These are phyloP conservation scores for Gopherus flavomarginatus DNA, from an alignment of 2,113 vertebrate species.

Conservation along the genomic window DNA sequence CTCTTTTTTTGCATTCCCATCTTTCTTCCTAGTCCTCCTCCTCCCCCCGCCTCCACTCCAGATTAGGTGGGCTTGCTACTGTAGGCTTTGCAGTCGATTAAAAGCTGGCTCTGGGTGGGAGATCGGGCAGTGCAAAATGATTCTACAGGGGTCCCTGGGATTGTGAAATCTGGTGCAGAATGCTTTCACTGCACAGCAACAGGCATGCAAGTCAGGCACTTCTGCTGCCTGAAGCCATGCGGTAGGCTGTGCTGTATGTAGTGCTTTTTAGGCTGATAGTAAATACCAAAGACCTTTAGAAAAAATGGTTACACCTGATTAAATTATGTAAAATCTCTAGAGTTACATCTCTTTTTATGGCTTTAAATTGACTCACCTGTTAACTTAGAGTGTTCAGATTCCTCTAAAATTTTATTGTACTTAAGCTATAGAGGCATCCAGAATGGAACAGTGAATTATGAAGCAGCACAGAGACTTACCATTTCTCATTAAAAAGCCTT, in stretches of 20 bases:
- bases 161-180: constrained; percentile 2
- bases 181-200: constrained; percentile 45
- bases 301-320: constrained; percentile 75
- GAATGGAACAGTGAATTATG: constrained; percentile 73
- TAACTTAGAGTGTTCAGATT: constrained; percentile 76
- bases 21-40: neutral
- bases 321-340: constrained; percentile 77
- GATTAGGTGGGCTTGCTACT: neutral
- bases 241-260: constrained; percentile 50
- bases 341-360: constrained; percentile 73
- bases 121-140: constrained; percentile 43
- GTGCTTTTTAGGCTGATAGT: constrained; percentile 60
- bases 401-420: constrained; percentile 77
- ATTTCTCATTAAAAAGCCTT: constrained; percentile 80
- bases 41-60: neutral
- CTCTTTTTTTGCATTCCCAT: neutral
- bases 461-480: constrained; percentile 54
- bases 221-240: constrained; percentile 59
- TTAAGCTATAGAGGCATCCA: constrained; percentile 71
- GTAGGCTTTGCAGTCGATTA: neutral
- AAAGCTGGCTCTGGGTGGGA: constrained; percentile 2
- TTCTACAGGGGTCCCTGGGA: constrained; percentile 45
- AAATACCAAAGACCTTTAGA: constrained; percentile 68
- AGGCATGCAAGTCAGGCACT: constrained; percentile 53
- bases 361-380: constrained; percentile 78